Conservation (phyloP, 2,113 vertebrate genomes). For the Semnopithecus entellus region DNA sequence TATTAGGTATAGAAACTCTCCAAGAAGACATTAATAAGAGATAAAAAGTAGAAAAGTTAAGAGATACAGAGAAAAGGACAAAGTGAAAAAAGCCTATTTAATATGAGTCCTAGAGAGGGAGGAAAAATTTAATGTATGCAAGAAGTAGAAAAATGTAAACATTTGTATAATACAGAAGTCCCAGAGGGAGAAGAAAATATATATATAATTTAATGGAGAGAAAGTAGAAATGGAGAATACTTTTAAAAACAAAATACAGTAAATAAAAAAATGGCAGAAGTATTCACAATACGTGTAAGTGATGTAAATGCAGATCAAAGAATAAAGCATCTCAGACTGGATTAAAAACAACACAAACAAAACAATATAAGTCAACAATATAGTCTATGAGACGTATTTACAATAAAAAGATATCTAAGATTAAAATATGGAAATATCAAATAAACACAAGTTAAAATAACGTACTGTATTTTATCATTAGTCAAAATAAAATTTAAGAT, state of each 20-base stretch:
- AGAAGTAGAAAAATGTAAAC: not conserved
- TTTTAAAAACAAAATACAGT: not conserved
- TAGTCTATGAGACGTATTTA: not conserved
- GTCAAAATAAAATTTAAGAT: not conserved
- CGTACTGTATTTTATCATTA: not conserved
- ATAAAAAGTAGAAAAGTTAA: not conserved
- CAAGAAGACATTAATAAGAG: not conserved
- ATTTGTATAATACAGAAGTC: not conserved
- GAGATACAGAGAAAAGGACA: not conserved
- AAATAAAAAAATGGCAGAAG: not conserved
- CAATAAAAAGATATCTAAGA: not conserved
- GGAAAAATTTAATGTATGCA: not conserved
- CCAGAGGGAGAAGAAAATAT: not conserved
- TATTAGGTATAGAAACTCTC: not conserved
- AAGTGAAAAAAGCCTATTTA: not conserved
- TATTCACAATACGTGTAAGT: not conserved
- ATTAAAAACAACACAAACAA: not conserved
- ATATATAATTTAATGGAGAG: not conserved
- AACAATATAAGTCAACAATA: not conserved
- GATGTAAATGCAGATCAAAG: not conserved
- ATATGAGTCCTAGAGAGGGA: not conserved
- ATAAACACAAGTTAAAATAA: not conserved
- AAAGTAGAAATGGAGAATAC: not conserved
- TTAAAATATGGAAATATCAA: not conserved
- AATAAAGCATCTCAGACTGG: not conserved